These are phyloP conservation scores for Prunella himalayana DNA, from an alignment of 2,113 vertebrate species.

Conservation along the genomic window DNA sequence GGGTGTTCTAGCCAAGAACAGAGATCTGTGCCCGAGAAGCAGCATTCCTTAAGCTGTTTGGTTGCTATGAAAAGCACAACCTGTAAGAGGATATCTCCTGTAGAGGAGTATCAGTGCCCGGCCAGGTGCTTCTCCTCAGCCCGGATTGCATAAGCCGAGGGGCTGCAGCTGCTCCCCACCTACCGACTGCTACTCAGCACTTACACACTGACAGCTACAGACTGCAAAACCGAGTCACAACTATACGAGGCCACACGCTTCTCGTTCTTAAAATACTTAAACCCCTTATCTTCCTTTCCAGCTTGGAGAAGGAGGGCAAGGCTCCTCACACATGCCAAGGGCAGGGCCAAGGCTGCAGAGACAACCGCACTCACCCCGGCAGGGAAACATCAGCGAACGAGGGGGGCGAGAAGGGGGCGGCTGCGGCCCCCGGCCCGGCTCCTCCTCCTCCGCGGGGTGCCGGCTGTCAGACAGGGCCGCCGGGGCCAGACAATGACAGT, in stretches of 20 bases:
- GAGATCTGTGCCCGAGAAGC: background rate
- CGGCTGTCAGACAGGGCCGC: background rate
- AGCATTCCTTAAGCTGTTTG: rapidly evolving
- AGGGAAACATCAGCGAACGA: background rate
- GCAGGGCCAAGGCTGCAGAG: background rate
- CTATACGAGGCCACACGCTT: background rate
- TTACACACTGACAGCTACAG: background rate
- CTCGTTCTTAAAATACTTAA: background rate
- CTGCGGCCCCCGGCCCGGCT: background rate
- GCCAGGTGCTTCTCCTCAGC: background rate
- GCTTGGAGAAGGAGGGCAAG: background rate
- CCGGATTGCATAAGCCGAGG: rapidly evolving
- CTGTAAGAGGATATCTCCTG: background rate
- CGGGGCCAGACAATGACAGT: background rate
- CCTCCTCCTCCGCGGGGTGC: background rate
- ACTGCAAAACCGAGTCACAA: rapidly evolving
- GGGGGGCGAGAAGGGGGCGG: background rate
- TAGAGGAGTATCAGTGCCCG: rapidly evolving
- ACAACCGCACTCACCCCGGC: rapidly evolving
- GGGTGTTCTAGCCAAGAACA: background rate
- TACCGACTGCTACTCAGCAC: rapidly evolving
- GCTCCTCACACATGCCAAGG: background rate
- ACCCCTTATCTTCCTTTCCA: background rate
- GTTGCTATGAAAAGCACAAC: background rate
- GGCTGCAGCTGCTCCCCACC: background rate